Base-by-base conservation (phyloP, 2,797 vertebrate genomes). In the Hyperoplus lanceolatus region DNA sequence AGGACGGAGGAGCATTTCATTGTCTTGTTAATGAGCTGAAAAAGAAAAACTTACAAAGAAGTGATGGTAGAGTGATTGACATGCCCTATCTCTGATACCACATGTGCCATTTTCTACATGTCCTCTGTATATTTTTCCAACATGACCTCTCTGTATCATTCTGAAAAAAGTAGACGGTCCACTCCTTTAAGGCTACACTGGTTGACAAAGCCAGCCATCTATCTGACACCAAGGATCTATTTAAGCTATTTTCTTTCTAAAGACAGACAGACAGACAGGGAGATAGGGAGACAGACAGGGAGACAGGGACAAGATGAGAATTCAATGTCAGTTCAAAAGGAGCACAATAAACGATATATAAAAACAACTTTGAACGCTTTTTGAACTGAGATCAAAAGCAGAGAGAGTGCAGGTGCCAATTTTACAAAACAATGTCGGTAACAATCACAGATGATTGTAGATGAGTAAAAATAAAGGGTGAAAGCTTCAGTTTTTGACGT, bases 21-120 rank as follows among this genome's bases (percentile, higher is more conserved):
- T 90, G 84, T 88, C 83, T 88, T 78, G 41, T 69, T 90, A 84
- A 86, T 88, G 80, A 87, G 81, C 68, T 69, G 6, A 60, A 77
- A 66, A 14, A 42, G 48, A 57, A 62, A 69, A 63, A 71, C 46
- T 38, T 43, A 36, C 45, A 36, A 62, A 55, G 64, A 62, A 55
- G 64, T 57, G 6, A 73, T 42, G n/a, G 56, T 57, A 4, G 8
- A 16, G 39, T 57, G 70, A 63, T 74, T 77, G 61, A 67, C 58
- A 58, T 61, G 16, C 36, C 29, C 12, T 72, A 68, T 76, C 80
- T 83, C 61, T 29, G 50, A 45, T 73, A 39, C 43, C 75, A 53
- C 59, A 69, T 41, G 60, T 58, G 51, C 21, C 69, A 73, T 80
- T 61, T 74, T 41, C 60, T 73, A 18, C 39, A 29, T 4, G 1